phyloP scores from a whole-genome alignment of 2,888 invertebrate species.

The Oscheius sp. region DNA sequence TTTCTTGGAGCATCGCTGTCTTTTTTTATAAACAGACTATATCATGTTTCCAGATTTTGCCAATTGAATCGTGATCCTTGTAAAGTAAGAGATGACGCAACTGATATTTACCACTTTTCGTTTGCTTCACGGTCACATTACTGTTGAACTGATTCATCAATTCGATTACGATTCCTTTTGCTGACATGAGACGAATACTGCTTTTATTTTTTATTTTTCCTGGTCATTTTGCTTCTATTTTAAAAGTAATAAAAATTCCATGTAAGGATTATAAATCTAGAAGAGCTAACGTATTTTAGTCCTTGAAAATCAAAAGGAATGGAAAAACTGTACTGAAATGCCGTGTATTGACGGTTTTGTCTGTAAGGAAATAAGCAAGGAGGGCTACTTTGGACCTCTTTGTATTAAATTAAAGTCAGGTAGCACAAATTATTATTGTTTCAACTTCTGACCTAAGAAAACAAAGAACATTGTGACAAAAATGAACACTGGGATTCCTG shows the following conservation, averaged over 20 bases:
- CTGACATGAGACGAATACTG: not conserved
- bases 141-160: not conserved
- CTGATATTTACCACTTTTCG: too few relatives aligned
- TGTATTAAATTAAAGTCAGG: not conserved
- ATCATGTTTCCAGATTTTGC: too few relatives aligned
- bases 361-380: not conserved
- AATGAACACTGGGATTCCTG: constrained; percentile 18
- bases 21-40: too few relatives aligned
- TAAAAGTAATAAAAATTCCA: not conserved
- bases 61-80: too few relatives aligned
- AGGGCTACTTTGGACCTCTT: not conserved
- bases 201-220: not conserved
- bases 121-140: not conserved
- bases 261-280: not conserved
- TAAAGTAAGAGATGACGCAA: too few relatives aligned
- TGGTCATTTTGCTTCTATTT: not conserved
- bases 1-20: too few relatives aligned
- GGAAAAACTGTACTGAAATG: constrained; percentile 6
- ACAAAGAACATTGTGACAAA: not conserved
- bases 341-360: constrained; percentile 10
- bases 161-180: not conserved
- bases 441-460: too few relatives aligned
- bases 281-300: not conserved
- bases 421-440: too few relatives aligned
- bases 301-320: not conserved